Evolutionary conservation across 2,888 invertebrate genomes (phyloP), one percentile per base, ranked within the genome.

Genomic region (Ochropleura plecta): DNA sequence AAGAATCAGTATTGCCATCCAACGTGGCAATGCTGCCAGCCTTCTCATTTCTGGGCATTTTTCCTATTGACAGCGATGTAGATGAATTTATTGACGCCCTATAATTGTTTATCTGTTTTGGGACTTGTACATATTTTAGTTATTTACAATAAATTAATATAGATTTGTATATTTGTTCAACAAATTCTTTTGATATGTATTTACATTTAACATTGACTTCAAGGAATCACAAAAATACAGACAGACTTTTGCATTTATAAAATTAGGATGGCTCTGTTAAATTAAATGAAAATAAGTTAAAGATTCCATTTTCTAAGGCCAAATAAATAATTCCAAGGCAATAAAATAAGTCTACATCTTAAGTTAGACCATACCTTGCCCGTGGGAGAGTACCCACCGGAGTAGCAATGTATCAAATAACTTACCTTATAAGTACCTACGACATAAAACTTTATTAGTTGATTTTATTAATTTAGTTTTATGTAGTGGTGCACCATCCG

Each of bases 381-480:
- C 82, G 76, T 76, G 82, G 48, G 71, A 81, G 53, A 46, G 40
- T 12, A 30, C n/a, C 6, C 12, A 14, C 5, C 30, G 3, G 30
- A 3, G 30, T 30, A 30, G 18, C 42, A 49, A 49, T 60, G 42
- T 53, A 68, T 67, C 53, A 55, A 53, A 51, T 72, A 8, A 49
- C 76, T 81, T 44, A 10, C 82, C 77, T 48, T 76, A 65, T 62
- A 76, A 70, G 65, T 18, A n/a, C n/a, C n/a, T n/a, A 18, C 63
- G 40, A 69, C 40, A 72, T 84, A 60, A 63, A 63, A 64, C 20
- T 59, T 71, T 84, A 73, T 68, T 62, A 30, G 46, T 55, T 48
- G 60, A 60, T 73, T 62, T 74, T 81, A 66, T n/a, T 79, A 70
- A 78, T 78, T 86, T 76, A 82, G n/a, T 66, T 69, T 7, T 4